Percentiles rank a stretch among this genome's conserved stretches.
phyloP scores from a whole-genome alignment of 2,113 vertebrate genomes.

The Gorilla gorilla region DNA sequence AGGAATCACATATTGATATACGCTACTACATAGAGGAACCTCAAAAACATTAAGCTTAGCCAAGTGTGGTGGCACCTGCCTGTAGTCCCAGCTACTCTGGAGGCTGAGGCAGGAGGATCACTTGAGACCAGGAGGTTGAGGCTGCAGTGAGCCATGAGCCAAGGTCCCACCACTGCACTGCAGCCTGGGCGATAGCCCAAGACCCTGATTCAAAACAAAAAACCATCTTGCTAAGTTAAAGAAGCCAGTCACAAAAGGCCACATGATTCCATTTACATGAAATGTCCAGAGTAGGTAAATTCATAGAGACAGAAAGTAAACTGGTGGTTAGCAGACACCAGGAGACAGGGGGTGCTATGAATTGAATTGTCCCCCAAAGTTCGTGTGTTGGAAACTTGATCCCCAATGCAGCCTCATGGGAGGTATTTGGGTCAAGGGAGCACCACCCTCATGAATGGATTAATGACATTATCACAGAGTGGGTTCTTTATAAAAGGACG shows the following conservation, averaged over 20 bases:
- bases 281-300: not conserved
- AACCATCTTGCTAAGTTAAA: not conserved
- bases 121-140: too few relatives aligned
- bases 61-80: too few relatives aligned
- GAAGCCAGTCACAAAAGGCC: not conserved
- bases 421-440: not conserved
- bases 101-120: too few relatives aligned
- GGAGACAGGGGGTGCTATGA: not conserved
- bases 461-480: not conserved
- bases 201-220: too few relatives aligned
- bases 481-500: not conserved
- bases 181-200: too few relatives aligned
- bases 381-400: not conserved
- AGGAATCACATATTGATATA: not conserved
- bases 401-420: not conserved
- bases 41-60: not conserved
- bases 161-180: too few relatives aligned
- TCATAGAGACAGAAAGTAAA: not conserved
- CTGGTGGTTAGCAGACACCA: not conserved
- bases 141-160: too few relatives aligned
- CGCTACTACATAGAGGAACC: not conserved
- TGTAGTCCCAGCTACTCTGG: too few relatives aligned
- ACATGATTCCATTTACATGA: not conserved
- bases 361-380: not conserved
- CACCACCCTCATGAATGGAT: not conserved